Conservation (phyloP, 2,113 vertebrate genomes). For the Falco punctatus region DNA sequence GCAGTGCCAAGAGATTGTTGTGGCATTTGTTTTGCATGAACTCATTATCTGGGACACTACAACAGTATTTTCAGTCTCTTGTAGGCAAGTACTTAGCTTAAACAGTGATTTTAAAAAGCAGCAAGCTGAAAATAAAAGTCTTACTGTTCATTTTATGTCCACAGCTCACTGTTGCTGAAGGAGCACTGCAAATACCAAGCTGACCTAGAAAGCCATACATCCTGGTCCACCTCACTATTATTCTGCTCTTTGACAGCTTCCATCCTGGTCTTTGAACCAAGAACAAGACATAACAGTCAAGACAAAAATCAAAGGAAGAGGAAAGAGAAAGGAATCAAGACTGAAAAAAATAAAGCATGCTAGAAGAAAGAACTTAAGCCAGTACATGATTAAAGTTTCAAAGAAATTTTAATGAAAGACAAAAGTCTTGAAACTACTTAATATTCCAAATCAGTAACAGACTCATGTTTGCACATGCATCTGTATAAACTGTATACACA, state of each 20-base stretch:
- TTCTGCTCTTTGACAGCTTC: not conserved
- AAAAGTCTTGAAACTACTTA: constrained; percentile 29
- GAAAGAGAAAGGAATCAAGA: not conserved
- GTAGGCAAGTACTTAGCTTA: not conserved
- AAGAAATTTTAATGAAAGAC: constrained; percentile 14
- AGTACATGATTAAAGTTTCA: not conserved
- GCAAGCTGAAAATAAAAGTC: not conserved
- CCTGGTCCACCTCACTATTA: not conserved
- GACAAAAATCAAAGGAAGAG: not conserved
- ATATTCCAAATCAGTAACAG: constrained; percentile 27
- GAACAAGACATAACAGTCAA: not conserved
- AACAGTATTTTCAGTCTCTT: not conserved
- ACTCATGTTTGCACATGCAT: not conserved
- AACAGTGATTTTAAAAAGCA: rapidly evolving
- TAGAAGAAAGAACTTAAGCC: not conserved
- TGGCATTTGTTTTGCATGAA: not conserved
- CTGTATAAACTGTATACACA: not conserved
- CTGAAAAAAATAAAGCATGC: not conserved
- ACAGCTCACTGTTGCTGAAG: not conserved
- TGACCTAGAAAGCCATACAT: not conserved
- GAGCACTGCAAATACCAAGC: not conserved
- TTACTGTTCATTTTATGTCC: not conserved
- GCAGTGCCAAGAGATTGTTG: too few species aligned
- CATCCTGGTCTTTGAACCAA: not conserved
- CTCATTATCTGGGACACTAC: not conserved